A percentile compares a stretch with the other conserved stretches of the same genome.
Conservation (phyloP, 2,113 vertebrate species). For the Girardinichthys multiradiatus region DNA sequence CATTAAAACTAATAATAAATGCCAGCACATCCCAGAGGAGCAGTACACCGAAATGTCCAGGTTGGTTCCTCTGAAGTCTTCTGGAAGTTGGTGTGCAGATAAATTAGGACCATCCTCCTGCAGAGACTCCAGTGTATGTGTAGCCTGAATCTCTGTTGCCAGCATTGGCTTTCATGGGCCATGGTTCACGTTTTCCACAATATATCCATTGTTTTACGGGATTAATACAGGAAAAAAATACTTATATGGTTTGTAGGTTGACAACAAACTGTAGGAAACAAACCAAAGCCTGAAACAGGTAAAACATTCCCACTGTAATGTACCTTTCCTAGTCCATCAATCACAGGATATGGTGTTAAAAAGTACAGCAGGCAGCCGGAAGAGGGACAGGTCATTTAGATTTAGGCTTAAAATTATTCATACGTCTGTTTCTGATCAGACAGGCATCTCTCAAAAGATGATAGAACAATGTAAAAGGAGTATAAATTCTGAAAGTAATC, state of each 20-base stretch:
- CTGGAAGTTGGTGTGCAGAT: conserved; percentile 39
- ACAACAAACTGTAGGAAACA: neutral
- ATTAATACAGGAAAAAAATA: conserved; percentile 6
- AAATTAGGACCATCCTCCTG: conserved; percentile 19
- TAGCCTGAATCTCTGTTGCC: neutral
- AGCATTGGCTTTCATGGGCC: neutral
- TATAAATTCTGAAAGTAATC: too few species aligned
- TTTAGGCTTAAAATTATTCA: too few species aligned
- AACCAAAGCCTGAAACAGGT: conserved; percentile 4
- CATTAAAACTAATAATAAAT: conserved; percentile 46
- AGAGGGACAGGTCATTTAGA: too few species aligned
- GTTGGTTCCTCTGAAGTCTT: conserved; percentile 29
- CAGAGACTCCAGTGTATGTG: neutral
- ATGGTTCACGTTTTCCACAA: neutral
- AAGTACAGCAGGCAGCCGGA: too few species aligned
- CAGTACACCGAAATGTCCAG: conserved; percentile 37
- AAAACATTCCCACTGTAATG: neutral
- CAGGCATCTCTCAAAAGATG: too few species aligned
- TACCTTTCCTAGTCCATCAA: neutral
- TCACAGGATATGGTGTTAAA: neutral
- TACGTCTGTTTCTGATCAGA: too few species aligned
- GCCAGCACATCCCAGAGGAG: conserved; percentile 27
- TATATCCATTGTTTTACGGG: conserved; percentile 23
- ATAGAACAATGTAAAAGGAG: too few species aligned
- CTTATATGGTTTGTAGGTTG: neutral